Base-by-base conservation (phyloP, 1,140 invertebrate species). In the Scaptomyza pallida region DNA sequence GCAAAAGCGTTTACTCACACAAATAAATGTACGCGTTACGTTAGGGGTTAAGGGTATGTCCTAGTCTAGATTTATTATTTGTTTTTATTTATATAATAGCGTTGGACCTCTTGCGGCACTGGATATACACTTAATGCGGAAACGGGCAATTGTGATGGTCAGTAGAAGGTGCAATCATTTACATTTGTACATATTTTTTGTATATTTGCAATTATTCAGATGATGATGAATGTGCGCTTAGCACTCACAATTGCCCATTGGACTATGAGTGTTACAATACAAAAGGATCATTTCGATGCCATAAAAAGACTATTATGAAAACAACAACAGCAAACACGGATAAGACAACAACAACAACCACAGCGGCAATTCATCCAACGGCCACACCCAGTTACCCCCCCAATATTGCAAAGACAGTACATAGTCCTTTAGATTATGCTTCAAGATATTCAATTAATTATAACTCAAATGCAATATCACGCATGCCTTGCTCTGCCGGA, bases 121-220 rank as follows among this genome's bases (percentile, higher is more conserved):
- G 98, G 99, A 0, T 99, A 99, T 86, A 98, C 97, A 0, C 91
- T 99, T 2, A 98, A 99, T 88, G 95, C 96, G 5, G 94, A 95
- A 8, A 96, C 95, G 3, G 95, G 97, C 59, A 92, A 94, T 63
- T 99, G 98, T 92, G 96, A 97, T 93, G 96, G 96, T 97, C 92
- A 79, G 59, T 2, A 10, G 21, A 23, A 23, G 21, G 5, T 3
- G 21, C 3, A 23, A 23, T 1, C n/a, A n/a, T n/a, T n/a, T n/a
- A n/a, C 0, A 43, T 40, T 15, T 23, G 30, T 30, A n/a, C 5
- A 3, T 5, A 8, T 56, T 5, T 10, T 59, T 8, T 55, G 63
- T 48, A 15, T 23, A 96, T 23, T 23, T 26, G 5, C 23, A 26
- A 26, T 30, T 30, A 26, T 30, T 30, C 26, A 97, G 98, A 99